Evolutionary conservation across 2,113 vertebrate species (phyloP), one percentile per base, ranked within the genome.

Genomic region (Marmota flaviventris): DNA sequence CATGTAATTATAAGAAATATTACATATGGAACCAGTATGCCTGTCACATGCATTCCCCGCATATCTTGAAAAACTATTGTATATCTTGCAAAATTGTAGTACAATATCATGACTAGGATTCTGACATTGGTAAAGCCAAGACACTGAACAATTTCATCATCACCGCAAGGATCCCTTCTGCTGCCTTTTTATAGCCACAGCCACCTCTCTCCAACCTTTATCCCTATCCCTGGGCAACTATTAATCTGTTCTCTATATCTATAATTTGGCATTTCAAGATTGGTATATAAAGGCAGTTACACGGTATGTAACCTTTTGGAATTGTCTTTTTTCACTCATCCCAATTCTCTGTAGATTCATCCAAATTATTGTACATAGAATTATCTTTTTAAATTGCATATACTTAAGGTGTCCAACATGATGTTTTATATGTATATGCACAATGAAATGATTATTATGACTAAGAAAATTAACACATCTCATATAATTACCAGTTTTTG

Each of bases 191-290:
- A 48, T 78, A 34, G 22, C 8, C 14, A 58, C 0, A 79, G 3
- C 51, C 34, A 65, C 14, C 25, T 91, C 48, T 4, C 4, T 14
- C 8, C 8, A 51, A 8, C n/a, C 34, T n/a, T 63, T 12, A 56
- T 65, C 20, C 5, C 0, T 85, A 91, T 72, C 58, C 9, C 42
- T 65, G 53, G 32, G 53, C 32, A 51, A 95, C 34, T 1, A 65
- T 76, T 78, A n/a, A 51, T 85, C 32, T 73, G 1, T 83, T 83
- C 42, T 83, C 25, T 63, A 37, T 56, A 75, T 89, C 27, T 73
- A 58, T 82, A 83, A 90, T 73, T 86, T 86, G 45, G 34, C 51
- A 86, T 93, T 73, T 92, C 3, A 77, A 85, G 22, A 48, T 63
- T 76, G 8, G 12, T 92, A 6, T 85, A 56, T 85, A 69, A 81